Base-by-base conservation (phyloP, 2,797 vertebrate genomes). In the Trachops cirrhosus region DNA sequence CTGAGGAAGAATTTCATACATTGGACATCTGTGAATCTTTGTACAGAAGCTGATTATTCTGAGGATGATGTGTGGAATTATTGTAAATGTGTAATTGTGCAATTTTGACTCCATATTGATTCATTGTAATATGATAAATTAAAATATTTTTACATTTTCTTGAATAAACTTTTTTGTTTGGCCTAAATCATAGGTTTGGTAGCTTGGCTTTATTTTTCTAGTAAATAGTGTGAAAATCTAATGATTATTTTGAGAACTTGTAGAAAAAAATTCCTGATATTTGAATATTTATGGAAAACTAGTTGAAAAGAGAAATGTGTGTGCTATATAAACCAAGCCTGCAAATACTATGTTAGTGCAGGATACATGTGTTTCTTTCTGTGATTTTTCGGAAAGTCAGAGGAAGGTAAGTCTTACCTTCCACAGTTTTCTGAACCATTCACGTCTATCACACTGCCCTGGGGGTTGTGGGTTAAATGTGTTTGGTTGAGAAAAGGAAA, bases 61-160 rank as follows among this genome's bases (percentile, higher is more conserved):
- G 84, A 96, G 52, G 78, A 96, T 91, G 88, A 83, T 15, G 16
- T 94, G 93, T 54, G 84, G 8, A 68, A 71, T 97, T 98, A 98
- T 97, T 98, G 97, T 95, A 92, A 97, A 88, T 48, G 32, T 96
- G 78, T 97, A 87, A 96, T 97, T 97, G 91, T 96, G 94, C 85
- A 46, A 95, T 97, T 97, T 97, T 89, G 91, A 96, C 16, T 95
- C 96, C 97, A 96, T 97, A 95, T 98, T 94, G 83, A 97, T 93
- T 98, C 44, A 79, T 96, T 98, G 93, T 97, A 95, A 95, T 97
- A 98, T 97, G 94, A 95, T 98, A 97, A 98, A 98, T 98, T 98
- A 98, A 98, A 99, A 82, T 96, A 94, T 98, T 98, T 98, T 94
- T 98, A 98, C 89, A 3, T 98, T 98, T 98, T 98, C 97, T 96